Conservation (phyloP, 2,888 invertebrate genomes). For the Chorisops tibialis region DNA sequence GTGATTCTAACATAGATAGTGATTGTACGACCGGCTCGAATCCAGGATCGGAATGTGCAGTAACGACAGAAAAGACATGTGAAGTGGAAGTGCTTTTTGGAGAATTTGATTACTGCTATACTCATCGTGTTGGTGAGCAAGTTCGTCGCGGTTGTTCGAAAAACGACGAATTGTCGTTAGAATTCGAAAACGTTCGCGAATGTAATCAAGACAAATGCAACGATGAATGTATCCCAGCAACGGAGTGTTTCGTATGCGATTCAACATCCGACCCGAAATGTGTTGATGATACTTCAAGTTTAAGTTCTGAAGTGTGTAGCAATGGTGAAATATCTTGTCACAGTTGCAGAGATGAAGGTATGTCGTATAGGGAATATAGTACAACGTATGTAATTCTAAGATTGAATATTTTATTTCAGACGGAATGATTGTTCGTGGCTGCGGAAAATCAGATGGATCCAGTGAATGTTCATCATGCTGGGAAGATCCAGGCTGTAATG, state of each 20-base stretch:
- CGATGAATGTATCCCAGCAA: constrained; percentile 7
- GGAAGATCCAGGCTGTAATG: constrained; percentile 7
- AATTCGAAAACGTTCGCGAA: constrained; percentile 8
- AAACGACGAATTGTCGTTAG: neutral
- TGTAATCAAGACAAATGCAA: constrained; percentile 15
- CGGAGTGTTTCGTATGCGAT: constrained; percentile 9
- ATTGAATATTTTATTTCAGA: too few relatives aligned
- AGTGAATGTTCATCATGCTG: neutral
- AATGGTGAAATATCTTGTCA: constrained; percentile 2
- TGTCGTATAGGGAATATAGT: neutral
- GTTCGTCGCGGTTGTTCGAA: constrained; percentile 20
- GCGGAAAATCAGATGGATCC: neutral
- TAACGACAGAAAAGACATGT: neutral
- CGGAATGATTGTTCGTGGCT: neutral
- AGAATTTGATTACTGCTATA: constrained; percentile 15
- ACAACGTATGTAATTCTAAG: too few relatives aligned
- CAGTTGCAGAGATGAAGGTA: constrained; percentile 2
- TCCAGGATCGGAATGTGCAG: neutral
- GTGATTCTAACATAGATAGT: neutral
- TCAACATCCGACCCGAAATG: constrained; percentile 36
- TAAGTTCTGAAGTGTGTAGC: neutral
- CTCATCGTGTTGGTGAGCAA: neutral
- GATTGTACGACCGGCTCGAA: neutral
- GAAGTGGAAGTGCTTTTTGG: constrained; percentile 3
- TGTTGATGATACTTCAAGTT: constrained; percentile 33